phyloP scores from a whole-genome alignment of 2,888 invertebrate species.

The Amphiduros pacificus region DNA sequence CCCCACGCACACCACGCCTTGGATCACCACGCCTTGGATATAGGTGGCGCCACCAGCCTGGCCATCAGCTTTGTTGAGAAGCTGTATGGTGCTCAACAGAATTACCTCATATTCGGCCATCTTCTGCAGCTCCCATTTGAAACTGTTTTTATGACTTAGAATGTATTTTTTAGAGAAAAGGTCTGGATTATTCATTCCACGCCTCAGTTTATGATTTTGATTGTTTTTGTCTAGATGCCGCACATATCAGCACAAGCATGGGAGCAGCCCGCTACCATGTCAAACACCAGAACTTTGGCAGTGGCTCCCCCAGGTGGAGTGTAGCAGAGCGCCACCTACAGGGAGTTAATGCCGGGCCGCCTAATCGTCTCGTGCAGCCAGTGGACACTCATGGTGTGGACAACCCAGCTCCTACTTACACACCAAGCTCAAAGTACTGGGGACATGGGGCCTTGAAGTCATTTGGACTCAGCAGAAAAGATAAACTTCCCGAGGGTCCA shows the following conservation, averaged over 20 bases:
- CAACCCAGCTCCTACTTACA: conserved; percentile 40
- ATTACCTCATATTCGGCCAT: too few species aligned
- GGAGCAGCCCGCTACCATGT: conserved; percentile 37
- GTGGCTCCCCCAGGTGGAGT: conserved; percentile 35
- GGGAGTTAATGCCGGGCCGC: conserved; percentile 32
- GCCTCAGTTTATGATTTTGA: neutral
- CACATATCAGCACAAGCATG: conserved; percentile 19
- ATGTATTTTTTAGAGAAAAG: too few species aligned
- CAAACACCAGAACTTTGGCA: conserved; percentile 28
- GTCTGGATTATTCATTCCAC: neutral
- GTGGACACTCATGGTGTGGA: conserved; percentile 36
- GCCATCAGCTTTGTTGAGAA: too few species aligned
- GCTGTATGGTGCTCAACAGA: too few species aligned
- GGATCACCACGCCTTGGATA: too few species aligned
- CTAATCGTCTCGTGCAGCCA: conserved; percentile 35
- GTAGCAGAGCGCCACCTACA: conserved; percentile 28
- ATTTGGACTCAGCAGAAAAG: conserved; percentile 24
- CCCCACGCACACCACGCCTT: too few species aligned
- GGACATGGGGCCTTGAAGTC: conserved; percentile 38
- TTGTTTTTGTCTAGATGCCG: conserved; percentile 6
- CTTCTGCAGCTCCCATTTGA: too few species aligned
- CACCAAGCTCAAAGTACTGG: conserved; percentile 37
- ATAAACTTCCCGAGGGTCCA: neutral
- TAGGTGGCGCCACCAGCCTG: too few species aligned
- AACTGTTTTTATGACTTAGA: too few species aligned